Percentiles rank a stretch among this genome's conserved stretches.
Conservation (phyloP, 2,888 invertebrate genomes). For the Caenorhabditis uteleia region DNA sequence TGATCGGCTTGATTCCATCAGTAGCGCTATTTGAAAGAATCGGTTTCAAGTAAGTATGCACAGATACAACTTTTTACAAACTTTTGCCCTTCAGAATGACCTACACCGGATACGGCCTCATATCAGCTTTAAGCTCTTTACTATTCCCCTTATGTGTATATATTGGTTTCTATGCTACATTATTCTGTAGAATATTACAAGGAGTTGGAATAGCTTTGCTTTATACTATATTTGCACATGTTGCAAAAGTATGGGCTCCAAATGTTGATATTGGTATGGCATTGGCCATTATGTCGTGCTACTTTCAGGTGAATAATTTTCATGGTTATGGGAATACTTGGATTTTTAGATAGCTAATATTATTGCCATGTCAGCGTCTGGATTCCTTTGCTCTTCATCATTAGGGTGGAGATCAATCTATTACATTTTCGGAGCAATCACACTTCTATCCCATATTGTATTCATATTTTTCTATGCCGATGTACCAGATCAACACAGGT, state of each 20-base stretch:
- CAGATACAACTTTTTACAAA: too few relatives aligned
- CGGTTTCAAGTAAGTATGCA: slow-evolving; percentile 28
- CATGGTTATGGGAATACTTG: too few relatives aligned
- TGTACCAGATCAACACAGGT: slow-evolving; percentile 25
- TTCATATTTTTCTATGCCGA: slow-evolving; percentile 32
- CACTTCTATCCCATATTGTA: slow-evolving; percentile 9
- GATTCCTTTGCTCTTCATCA: slow-evolving; percentile 29
- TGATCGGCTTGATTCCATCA: slow-evolving; percentile 26
- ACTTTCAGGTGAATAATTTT: slow-evolving; percentile 20
- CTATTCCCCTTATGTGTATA: slow-evolving; percentile 29
- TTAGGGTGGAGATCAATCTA: slow-evolving; percentile 38
- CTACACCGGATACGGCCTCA: slow-evolving; percentile 9
- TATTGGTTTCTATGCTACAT: slow-evolving; percentile 11
- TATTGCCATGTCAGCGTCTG: slow-evolving; percentile 38
- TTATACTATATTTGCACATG: slow-evolving; percentile 23
- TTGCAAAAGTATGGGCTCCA: slow-evolving; percentile 30
- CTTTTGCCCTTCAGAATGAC: slow-evolving; percentile 3
- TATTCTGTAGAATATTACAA: slow-evolving; percentile 26
- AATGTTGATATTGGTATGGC: slow-evolving; percentile 16
- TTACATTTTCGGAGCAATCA: slow-evolving; percentile 28
- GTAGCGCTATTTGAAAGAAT: slow-evolving; percentile 8
- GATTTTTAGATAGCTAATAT: too few relatives aligned
- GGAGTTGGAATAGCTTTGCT: slow-evolving; percentile 27
- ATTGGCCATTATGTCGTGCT: slow-evolving; percentile 30
- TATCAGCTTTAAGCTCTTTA: slow-evolving; percentile 21